phyloP scores from a whole-genome alignment of 2,113 vertebrate species.

The Alligator mississippiensis region DNA sequence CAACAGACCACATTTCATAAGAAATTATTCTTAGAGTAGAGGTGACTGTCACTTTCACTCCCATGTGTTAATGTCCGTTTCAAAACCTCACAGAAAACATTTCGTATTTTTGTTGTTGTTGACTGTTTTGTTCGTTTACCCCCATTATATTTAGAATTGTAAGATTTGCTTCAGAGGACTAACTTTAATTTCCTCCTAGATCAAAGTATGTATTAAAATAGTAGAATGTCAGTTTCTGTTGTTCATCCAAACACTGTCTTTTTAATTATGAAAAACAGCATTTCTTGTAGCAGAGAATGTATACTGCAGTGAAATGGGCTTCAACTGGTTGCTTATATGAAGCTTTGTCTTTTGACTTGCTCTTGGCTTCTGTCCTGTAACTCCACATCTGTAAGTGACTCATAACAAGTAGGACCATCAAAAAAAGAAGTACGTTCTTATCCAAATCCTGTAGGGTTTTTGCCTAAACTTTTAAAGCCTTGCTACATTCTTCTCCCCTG shows the following conservation, averaged over 20 bases:
- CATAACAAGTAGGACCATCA: constrained; percentile 58
- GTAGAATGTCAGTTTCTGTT: neutral
- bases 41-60: neutral
- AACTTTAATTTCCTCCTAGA: neutral
- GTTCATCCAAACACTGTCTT: neutral
- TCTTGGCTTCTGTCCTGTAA: constrained; percentile 63
- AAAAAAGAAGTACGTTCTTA: constrained; percentile 54
- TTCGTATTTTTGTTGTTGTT: neutral
- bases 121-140: neutral
- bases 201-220: neutral
- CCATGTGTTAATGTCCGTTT: neutral
- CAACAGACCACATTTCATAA: neutral
- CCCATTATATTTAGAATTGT: neutral
- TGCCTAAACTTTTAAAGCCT: constrained; percentile 15
- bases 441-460: constrained; percentile 35
- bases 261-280: neutral
- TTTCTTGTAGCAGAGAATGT: neutral
- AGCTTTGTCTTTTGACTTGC: constrained; percentile 67
- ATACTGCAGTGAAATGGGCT: constrained; percentile 51
- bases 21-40: neutral
- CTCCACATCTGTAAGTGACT: constrained; percentile 72
- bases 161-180: neutral
- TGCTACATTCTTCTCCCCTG: neutral
- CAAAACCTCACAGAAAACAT: neutral
- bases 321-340: constrained; percentile 62